A percentile compares a stretch with the other conserved stretches of the same genome.
phyloP scores from a whole-genome alignment of 2,113 vertebrate species.

The Sceloporus tristichus region DNA sequence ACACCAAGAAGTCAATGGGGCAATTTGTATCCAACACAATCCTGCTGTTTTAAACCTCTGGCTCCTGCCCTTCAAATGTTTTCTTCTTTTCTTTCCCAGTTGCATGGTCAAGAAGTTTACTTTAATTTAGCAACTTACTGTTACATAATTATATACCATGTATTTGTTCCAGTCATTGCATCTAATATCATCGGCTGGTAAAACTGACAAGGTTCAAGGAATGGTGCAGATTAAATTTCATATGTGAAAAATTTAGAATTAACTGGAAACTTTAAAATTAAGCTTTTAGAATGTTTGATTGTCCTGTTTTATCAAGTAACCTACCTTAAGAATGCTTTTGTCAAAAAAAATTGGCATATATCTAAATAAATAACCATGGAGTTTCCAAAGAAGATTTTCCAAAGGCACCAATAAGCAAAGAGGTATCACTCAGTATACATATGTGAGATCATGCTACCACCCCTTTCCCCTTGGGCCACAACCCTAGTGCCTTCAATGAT shows the following conservation, averaged over 20 bases:
- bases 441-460: too few relatives aligned
- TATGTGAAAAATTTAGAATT: background rate
- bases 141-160: background rate
- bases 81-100: slow-evolving; percentile 16
- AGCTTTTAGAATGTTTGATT: background rate
- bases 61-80: slow-evolving; percentile 28
- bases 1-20: background rate
- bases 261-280: background rate
- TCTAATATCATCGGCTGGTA: background rate
- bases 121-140: background rate
- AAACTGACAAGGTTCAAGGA: background rate
- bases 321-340: background rate
- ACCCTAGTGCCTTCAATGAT: too few relatives aligned
- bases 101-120: background rate
- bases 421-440: slow-evolving; percentile 25
- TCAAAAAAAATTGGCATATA: background rate
- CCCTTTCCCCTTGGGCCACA: too few relatives aligned
- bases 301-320: background rate
- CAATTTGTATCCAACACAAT: slow-evolving; percentile 36
- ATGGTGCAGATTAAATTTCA: background rate
- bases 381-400: slow-evolving; percentile 39
- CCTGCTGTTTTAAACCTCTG: slow-evolving; percentile 38
- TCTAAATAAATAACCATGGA: background rate
- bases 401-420: slow-evolving; percentile 16
- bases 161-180: slow-evolving; percentile 50